Evolutionary conservation across 2,113 vertebrate genomes (phyloP).

Genomic region (Nestor notabilis): DNA sequence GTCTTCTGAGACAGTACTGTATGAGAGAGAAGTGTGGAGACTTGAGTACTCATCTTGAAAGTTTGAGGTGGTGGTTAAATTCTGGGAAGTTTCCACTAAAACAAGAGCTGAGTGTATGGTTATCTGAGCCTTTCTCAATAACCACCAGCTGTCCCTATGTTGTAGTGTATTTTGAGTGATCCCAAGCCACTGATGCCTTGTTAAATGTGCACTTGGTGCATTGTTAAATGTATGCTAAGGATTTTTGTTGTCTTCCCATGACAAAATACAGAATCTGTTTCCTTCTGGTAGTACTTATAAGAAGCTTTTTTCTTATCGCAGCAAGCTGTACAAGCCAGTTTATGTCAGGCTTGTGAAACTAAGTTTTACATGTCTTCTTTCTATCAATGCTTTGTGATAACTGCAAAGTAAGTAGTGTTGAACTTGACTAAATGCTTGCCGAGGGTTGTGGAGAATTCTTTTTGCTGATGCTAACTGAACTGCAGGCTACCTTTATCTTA

Average conservation of each 20-base stretch:
- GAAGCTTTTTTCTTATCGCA: not conserved
- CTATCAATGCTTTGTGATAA: not conserved
- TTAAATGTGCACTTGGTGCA: not conserved
- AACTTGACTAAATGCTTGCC: not conserved
- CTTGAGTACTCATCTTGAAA: not conserved
- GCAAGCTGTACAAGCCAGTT: not conserved
- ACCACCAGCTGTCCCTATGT: not conserved
- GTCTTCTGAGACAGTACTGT: not conserved
- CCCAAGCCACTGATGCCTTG: not conserved
- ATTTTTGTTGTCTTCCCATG: not conserved
- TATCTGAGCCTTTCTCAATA: not conserved
- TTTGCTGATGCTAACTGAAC: not conserved
- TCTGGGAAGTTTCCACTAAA: not conserved
- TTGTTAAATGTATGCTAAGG: not conserved
- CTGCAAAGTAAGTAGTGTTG: not conserved
- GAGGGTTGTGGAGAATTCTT: not conserved
- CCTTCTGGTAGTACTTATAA: not conserved
- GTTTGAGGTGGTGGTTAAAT: not conserved
- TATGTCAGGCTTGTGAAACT: not conserved
- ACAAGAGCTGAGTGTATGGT: not conserved
- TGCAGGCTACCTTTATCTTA: not conserved
- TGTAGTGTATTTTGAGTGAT: not conserved
- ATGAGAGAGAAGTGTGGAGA: not conserved
- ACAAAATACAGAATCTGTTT: not conserved
- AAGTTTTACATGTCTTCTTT: not conserved